Base-by-base conservation (phyloP, 2,888 invertebrate genomes). In the Therioaphis trifolii region DNA sequence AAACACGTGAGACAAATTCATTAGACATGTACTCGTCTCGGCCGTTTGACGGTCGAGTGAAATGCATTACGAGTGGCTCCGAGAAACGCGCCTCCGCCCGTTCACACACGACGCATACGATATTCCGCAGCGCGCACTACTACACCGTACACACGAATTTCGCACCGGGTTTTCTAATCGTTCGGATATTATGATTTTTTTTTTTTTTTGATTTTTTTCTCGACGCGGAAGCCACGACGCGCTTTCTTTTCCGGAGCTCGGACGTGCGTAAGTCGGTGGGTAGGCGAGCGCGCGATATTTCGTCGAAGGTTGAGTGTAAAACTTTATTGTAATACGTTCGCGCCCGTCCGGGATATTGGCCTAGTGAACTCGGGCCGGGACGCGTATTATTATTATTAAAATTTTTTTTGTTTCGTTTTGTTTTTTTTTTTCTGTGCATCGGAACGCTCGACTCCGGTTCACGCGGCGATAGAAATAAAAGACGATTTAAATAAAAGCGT, bases 1-100 rank as follows among this genome's bases (percentile, higher is more conserved):
- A 66, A 77, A 77, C n/a, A 29, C 11, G 69, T 27, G 79, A 79
- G 43, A 71, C 79, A 69, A 79, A 79, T 79, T 69, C 55, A 79
- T 79, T 79, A 71, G 79, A 79, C 69, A 43, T 29, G 79, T 69
- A 49, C 29, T 71, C 49, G 14, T 77, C 43, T 66, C 15, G 49
- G 18, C 24, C 43, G 27, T 68, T 40, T 46, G 76, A 61, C 15
- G 75, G 24, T 18, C 21, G 14, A 49, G 76, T 63, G 63, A 77
- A 77, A 77, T 66, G 14, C 61, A 46, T 71, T 71, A 71, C 40
- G 24, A 63, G 29, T 18, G 63, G 27, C 11, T 24, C 27, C 63
- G 63, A 63, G 63, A 29, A 29, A 29, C 29, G 63, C 15, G 27
- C 4, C 18, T 63, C 4, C 5, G 11, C 35, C 35, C 35, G 7